Evolutionary conservation across 2,888 invertebrate genomes (phyloP).

Genomic region (Seladonia tumulorum): DNA sequence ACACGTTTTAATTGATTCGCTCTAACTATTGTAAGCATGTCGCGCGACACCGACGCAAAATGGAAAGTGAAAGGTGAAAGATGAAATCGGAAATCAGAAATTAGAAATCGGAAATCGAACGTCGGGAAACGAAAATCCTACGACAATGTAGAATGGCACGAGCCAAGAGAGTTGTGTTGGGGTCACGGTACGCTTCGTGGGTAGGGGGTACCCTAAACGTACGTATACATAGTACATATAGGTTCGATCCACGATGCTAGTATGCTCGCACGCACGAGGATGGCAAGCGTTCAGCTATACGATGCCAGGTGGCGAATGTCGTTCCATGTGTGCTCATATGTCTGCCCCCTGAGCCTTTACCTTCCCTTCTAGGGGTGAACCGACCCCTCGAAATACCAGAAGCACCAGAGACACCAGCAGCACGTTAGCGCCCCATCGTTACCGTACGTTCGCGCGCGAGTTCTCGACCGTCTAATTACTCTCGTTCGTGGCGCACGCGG

Average conservation of each 20-base stretch:
- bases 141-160: slow-evolving; percentile 81
- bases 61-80: neutral
- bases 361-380: slow-evolving; percentile 64
- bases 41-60: neutral
- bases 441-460: slow-evolving; percentile 43
- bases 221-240: neutral
- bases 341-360: slow-evolving; percentile 64
- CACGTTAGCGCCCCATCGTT: slow-evolving; percentile 59
- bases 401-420: slow-evolving; percentile 38
- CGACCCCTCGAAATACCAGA: slow-evolving; percentile 60
- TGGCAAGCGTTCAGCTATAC: slow-evolving; percentile 73
- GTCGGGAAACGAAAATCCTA: slow-evolving; percentile 62
- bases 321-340: slow-evolving; percentile 79
- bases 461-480: slow-evolving; percentile 43
- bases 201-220: slow-evolving; percentile 50
- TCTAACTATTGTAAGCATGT: too few relatives aligned
- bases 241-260: neutral
- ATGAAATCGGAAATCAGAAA: neutral
- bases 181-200: slow-evolving; percentile 62
- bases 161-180: slow-evolving; percentile 78
- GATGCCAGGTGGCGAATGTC: slow-evolving; percentile 81
- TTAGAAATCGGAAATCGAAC: slow-evolving; percentile 35
- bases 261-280: slow-evolving; percentile 62
- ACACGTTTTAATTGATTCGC: neutral
- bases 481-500: neutral